Evolutionary conservation across 2,797 vertebrate genomes (phyloP), one percentile per base, ranked within the genome.

Genomic region (Peromyscus aztecus): DNA sequence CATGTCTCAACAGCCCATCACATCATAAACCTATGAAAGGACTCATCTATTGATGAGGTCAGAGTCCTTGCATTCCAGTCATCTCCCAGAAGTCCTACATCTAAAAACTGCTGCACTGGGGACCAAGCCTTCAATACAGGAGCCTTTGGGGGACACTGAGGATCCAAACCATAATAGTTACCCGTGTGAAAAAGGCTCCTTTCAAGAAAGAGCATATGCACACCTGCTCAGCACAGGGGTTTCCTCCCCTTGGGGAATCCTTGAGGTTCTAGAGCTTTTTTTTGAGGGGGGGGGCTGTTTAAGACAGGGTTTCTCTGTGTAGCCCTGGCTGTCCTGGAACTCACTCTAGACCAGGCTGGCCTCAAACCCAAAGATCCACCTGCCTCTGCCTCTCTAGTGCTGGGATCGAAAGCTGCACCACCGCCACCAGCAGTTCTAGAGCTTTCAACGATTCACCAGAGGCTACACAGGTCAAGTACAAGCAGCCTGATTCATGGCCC

Each of bases 261-360:
- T 24, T 52, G 29, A n/a, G 11, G 13, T 67, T 46, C 75, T 46
- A 76, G 40, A 76, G 43, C 6, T 46, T 71, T 71, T 24, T 6
- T 67, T n/a, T n/a, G n/a, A n/a, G 14, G 69, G 31, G 12, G 34
- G 13, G 0, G 11, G 11, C 1, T 24, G 12, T 27, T 46, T 9
- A 29, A 76, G 75, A 46, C 24, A 76, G 46, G 43, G 24, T 29
- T 77, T 77, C 43, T 29, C 75, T 31, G 29, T 77, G 75, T 17
- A 49, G 43, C 14, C 13, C 43, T 29, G 27, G 27, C 13, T 46
- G 27, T 29, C 24, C 24, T 76, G 24, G 24, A 76, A 29, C 13
- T 46, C 23, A 76, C n/a, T 37, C 8, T 71, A 71, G 3, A 73
- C 49, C 49, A 52, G 49, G 49, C 49, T 52, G 49, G 49, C 37